phyloP scores from a whole-genome alignment of 2,888 invertebrate genomes.

The Cryptus armator region DNA sequence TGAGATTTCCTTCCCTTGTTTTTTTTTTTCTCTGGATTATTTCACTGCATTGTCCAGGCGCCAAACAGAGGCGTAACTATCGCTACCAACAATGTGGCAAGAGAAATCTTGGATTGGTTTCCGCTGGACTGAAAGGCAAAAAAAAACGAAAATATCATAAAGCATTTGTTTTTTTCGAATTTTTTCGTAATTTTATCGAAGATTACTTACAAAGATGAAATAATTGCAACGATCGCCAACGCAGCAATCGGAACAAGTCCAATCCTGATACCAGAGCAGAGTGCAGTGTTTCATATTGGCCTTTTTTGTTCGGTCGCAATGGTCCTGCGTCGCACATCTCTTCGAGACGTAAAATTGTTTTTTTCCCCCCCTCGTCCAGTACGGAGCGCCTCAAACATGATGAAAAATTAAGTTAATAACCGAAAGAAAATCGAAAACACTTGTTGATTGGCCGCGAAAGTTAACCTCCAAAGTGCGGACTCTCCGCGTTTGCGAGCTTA shows the following conservation, averaged over 20 bases:
- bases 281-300: slow-evolving; percentile 93
- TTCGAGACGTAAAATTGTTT: slow-evolving; percentile 98
- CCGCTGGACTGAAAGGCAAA: slow-evolving; percentile 77
- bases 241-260: slow-evolving; percentile 98
- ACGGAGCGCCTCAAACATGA: slow-evolving; percentile 90
- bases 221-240: slow-evolving; percentile 98
- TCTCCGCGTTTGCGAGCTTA: background rate
- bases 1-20: slow-evolving; percentile 2
- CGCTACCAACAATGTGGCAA: slow-evolving; percentile 40
- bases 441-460: slow-evolving; percentile 11
- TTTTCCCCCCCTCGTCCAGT: slow-evolving; percentile 96
- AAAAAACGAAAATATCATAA: slow-evolving; percentile 40
- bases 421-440: slow-evolving; percentile 22
- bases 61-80: slow-evolving; percentile 55
- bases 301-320: slow-evolving; percentile 91
- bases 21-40: background rate
- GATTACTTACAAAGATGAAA: slow-evolving; percentile 94
- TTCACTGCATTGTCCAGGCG: slow-evolving; percentile 54
- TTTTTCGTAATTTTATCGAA: background rate
- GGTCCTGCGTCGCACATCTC: slow-evolving; percentile 92
- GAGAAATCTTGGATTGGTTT: slow-evolving; percentile 34
- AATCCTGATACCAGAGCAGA: slow-evolving; percentile 98
- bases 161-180: background rate
- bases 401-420: slow-evolving; percentile 6
- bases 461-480: slow-evolving; percentile 66